Percentiles rank a stretch among this genome's conserved stretches.
Evolutionary conservation across 2,888 invertebrate genomes (phyloP).

Genomic region (Athrips mouffetella): DNA sequence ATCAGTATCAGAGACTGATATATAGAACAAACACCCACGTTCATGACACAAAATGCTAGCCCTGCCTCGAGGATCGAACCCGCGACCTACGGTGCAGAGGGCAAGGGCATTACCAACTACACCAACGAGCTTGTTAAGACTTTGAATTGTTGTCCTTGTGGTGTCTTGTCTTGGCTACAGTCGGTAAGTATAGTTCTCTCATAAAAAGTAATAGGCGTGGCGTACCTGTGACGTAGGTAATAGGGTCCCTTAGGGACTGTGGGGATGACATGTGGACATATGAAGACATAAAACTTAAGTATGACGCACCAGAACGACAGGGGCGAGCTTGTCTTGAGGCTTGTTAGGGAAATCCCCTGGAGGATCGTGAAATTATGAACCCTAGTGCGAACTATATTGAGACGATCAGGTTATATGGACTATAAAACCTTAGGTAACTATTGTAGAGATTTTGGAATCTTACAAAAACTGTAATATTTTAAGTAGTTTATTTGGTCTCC

Average conservation of each 20-base stretch:
- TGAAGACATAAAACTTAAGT: conserved; percentile 49
- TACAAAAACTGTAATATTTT: neutral
- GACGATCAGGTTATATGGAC: too few relatives aligned
- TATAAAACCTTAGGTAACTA: too few relatives aligned
- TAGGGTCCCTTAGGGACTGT: conserved; percentile 49
- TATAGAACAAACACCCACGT: too few relatives aligned
- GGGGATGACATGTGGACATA: conserved; percentile 38
- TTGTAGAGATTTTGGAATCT: neutral
- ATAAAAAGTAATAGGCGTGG: conserved; percentile 71
- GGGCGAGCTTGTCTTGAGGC: conserved; percentile 4
- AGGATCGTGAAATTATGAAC: conserved; percentile 11
- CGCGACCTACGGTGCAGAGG: too few relatives aligned
- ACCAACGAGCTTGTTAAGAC: too few relatives aligned
- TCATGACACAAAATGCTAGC: too few relatives aligned
- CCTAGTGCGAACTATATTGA: conserved; percentile 5
- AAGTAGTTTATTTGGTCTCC: too few relatives aligned
- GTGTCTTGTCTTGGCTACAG: neutral
- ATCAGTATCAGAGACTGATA: too few relatives aligned
- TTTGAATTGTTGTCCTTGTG: neutral
- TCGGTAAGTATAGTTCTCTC: conserved; percentile 39
- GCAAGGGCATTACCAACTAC: too few relatives aligned
- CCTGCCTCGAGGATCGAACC: too few relatives aligned
- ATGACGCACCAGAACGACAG: conserved; percentile 22
- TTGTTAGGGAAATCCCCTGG: conserved; percentile 1
- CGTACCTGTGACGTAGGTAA: conserved; percentile 62